Percentiles rank a stretch among this genome's conserved stretches.
phyloP scores from a whole-genome alignment of 2,797 vertebrate genomes.

The Sus cebifrons region DNA sequence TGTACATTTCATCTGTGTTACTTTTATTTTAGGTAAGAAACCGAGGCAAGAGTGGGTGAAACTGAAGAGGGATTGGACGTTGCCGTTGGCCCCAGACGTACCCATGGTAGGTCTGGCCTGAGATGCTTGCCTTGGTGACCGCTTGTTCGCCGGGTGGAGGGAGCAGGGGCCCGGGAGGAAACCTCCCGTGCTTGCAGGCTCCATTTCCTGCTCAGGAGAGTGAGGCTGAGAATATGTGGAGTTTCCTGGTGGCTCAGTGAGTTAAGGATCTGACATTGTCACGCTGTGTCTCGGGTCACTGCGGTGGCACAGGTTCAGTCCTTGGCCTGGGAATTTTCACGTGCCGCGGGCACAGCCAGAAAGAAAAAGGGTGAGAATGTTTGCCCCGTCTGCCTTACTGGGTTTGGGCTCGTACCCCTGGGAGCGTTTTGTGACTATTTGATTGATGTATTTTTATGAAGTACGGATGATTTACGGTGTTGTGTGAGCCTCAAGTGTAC shows the following conservation, averaged over 20 bases:
- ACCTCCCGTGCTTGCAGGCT: background rate
- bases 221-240: too few species aligned
- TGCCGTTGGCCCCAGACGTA: background rate
- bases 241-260: background rate
- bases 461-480: too few species aligned
- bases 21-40: background rate
- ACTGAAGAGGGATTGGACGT: background rate
- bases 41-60: background rate
- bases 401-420: background rate
- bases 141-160: rapidly evolving
- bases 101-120: constrained; percentile 29
- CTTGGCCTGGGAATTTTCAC: too few species aligned
- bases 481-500: too few species aligned
- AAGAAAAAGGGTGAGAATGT: too few species aligned
- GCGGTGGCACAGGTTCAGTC: too few species aligned
- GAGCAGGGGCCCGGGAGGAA: rapidly evolving
- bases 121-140: rapidly evolving
- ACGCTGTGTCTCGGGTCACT: too few species aligned
- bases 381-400: rapidly evolving
- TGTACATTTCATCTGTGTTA: background rate
- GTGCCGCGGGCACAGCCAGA: too few species aligned
- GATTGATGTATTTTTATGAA: too few species aligned
- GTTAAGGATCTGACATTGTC: background rate
- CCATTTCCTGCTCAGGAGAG: background rate
- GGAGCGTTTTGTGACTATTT: background rate